Evolutionary conservation across 2,888 invertebrate species (phyloP).

Genomic region (Hypsopygia costalis): DNA sequence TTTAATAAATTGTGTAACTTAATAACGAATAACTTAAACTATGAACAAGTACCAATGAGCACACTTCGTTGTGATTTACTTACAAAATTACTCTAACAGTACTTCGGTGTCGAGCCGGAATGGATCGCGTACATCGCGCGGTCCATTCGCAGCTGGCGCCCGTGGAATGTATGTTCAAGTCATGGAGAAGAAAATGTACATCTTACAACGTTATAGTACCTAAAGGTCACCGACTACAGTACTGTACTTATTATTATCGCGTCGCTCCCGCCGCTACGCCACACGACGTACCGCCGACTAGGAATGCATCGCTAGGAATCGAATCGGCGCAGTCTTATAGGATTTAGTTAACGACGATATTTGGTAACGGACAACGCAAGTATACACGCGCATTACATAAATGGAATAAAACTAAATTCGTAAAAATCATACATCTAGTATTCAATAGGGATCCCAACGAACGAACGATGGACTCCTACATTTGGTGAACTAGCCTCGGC

Average conservation of each 20-base stretch:
- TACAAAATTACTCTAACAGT: too few relatives aligned
- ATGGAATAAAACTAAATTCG: conserved; percentile 9
- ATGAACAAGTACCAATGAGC: too few relatives aligned
- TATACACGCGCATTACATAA: conserved; percentile 10
- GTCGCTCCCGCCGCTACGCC: conserved; percentile 7
- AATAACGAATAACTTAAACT: too few relatives aligned
- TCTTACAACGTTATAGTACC: too few relatives aligned
- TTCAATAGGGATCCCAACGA: background rate
- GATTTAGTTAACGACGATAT: conserved; percentile 28
- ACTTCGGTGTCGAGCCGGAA: background rate
- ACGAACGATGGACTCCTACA: conserved; percentile 13
- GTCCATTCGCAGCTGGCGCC: conserved; percentile 4
- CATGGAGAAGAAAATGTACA: conserved; percentile 49
- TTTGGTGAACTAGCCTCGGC: conserved; percentile 54
- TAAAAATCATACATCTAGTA: conserved; percentile 4
- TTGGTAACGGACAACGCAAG: conserved; percentile 42
- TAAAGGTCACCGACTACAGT: too few relatives aligned
- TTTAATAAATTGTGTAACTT: too few relatives aligned
- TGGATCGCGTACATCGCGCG: background rate
- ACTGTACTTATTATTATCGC: too few relatives aligned
- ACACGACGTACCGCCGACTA: conserved; percentile 25
- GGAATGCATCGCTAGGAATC: conserved; percentile 42
- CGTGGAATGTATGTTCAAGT: conserved; percentile 66
- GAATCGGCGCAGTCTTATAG: conserved; percentile 46
- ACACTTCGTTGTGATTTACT: too few relatives aligned